Evolutionary conservation across 2,888 invertebrate genomes (phyloP).

Genomic region (Trichopria drosophilae): DNA sequence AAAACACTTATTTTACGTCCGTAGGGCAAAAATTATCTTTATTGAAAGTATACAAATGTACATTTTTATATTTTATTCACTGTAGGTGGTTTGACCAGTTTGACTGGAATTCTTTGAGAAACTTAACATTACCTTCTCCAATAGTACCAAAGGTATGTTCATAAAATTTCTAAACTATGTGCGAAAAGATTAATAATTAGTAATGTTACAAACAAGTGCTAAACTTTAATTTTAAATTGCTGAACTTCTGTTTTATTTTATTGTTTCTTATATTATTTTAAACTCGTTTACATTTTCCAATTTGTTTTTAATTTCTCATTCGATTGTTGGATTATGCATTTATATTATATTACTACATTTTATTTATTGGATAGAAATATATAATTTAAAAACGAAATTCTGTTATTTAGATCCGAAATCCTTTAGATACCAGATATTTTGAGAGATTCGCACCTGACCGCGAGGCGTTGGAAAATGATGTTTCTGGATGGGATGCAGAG

Average conservation of each 20-base stretch:
- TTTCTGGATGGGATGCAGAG: conserved; percentile 84
- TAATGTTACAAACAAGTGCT: neutral
- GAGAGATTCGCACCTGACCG: conserved; percentile 79
- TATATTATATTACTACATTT: neutral
- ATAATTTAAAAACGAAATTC: conserved; percentile 7
- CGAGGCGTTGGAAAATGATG: conserved; percentile 79
- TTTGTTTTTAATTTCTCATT: neutral
- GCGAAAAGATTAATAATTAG: neutral
- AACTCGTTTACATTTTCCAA: too few species aligned
- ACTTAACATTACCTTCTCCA: conserved; percentile 70
- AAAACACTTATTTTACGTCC: too few species aligned
- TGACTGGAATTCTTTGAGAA: conserved; percentile 79
- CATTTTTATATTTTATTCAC: conserved; percentile 9
- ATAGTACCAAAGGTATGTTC: conserved; percentile 67
- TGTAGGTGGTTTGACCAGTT: conserved; percentile 87
- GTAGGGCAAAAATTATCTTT: too few species aligned
- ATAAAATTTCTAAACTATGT: neutral
- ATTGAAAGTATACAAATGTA: neutral
- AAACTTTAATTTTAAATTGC: neutral
- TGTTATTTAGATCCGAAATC: conserved; percentile 60
- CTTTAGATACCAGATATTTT: conserved; percentile 80
- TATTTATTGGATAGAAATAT: neutral
- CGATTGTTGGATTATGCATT: neutral
- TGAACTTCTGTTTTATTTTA: too few species aligned
- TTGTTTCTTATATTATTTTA: too few species aligned